These are phyloP conservation scores for Acromyrmex heyeri DNA, from an alignment of 1,140 invertebrate genomes.

Conservation along the genomic window DNA sequence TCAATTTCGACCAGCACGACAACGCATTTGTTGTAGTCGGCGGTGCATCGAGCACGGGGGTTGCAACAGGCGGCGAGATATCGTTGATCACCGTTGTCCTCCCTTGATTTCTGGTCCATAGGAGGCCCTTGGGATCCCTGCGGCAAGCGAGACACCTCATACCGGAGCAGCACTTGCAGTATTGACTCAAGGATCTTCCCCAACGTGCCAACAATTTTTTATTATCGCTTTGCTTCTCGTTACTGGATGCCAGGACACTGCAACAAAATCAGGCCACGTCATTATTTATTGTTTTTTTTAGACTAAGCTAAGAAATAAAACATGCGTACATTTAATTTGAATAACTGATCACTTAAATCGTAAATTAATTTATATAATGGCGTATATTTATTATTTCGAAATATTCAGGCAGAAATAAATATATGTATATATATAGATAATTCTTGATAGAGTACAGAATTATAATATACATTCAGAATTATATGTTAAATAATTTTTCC, in stretches of 20 bases:
- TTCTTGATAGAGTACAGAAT: not conserved
- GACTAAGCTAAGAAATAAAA: not conserved
- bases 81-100: conserved; percentile 53
- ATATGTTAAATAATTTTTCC: not conserved
- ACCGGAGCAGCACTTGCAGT: conserved; percentile 78
- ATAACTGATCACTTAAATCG: not conserved
- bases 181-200: conserved; percentile 75
- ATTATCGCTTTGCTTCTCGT: conserved; percentile 31
- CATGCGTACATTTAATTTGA: not conserved
- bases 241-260: conserved; percentile 29
- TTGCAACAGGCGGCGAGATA: conserved; percentile 40
- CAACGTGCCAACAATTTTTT: conserved; percentile 76
- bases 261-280: not conserved
- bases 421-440: not conserved
- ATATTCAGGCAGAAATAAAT: not conserved
- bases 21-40: conserved; percentile 27
- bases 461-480: not conserved
- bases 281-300: not conserved
- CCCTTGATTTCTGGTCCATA: conserved; percentile 79
- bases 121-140: conserved; percentile 78
- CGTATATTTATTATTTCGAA: not conserved
- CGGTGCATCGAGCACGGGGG: not conserved
- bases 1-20: conserved; percentile 79
- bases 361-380: not conserved
- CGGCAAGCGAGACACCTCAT: conserved; percentile 83